phyloP scores from a whole-genome alignment of 2,113 vertebrate genomes.

The Gracilinanus agilis region DNA sequence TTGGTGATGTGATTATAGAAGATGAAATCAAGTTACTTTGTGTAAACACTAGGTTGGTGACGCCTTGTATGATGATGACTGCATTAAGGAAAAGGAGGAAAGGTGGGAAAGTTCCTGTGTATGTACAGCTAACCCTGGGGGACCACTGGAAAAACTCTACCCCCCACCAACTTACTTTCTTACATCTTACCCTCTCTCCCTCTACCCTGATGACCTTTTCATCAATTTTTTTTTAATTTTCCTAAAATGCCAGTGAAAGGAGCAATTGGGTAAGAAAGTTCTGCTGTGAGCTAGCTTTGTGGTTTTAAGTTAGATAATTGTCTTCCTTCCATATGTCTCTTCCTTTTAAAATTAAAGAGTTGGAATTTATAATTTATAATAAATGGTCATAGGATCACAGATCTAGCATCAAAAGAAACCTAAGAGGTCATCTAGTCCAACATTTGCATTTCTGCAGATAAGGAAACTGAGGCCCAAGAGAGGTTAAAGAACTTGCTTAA shows the following conservation, averaged over 20 bases:
- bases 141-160: not conserved
- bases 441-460: not conserved
- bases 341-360: not conserved
- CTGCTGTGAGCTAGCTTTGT: not conserved
- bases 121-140: not conserved
- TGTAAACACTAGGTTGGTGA: not conserved
- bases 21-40: not conserved
- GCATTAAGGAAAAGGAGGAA: not conserved
- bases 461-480: not conserved
- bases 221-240: not conserved
- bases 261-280: not conserved
- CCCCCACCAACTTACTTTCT: too few species aligned
- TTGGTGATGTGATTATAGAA: slow-evolving; percentile 28
- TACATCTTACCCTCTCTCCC: not conserved
- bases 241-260: not conserved
- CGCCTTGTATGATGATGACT: not conserved
- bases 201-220: not conserved
- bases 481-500: not conserved
- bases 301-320: not conserved
- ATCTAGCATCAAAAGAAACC: not conserved
- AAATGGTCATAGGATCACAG: not conserved
- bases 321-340: not conserved
- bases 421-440: not conserved
- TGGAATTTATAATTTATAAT: too few species aligned
- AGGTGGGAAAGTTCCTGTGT: not conserved